Evolutionary conservation across 2,888 invertebrate genomes (phyloP).

Genomic region (Coelogynopora nodosa): DNA sequence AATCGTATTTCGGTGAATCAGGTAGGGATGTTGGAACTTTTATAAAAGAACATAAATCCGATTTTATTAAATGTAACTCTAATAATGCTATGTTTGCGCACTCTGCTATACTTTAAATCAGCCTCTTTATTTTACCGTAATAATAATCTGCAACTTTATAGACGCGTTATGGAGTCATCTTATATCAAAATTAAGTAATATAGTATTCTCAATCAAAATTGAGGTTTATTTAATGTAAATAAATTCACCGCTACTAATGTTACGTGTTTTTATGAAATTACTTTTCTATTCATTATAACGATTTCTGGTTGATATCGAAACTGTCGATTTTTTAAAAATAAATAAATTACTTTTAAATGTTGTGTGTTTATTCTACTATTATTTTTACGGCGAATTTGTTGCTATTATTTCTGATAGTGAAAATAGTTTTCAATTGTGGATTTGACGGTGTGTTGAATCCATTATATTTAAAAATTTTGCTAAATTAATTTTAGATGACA

Average conservation of each 20-base stretch:
- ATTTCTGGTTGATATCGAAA: neutral
- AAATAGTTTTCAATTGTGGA: no score
- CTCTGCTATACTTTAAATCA: no score
- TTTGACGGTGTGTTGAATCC: no score
- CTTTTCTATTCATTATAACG: neutral
- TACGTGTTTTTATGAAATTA: neutral
- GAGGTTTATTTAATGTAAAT: neutral
- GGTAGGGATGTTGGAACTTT: neutral
- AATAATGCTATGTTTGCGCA: neutral
- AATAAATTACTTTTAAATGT: no score
- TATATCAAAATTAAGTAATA: neutral
- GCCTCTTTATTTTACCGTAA: no score
- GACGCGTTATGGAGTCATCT: neutral
- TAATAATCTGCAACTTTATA: no score
- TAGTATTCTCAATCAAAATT: neutral
- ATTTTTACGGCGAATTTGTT: no score
- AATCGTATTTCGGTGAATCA: neutral
- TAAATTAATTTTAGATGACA: no score
- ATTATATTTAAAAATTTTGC: no score
- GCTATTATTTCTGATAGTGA: no score
- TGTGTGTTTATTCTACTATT: no score
- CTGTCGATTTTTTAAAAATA: no score
- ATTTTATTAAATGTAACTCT: neutral
- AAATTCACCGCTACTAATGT: neutral
- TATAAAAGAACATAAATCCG: neutral